Conservation (phyloP, 2,113 vertebrate genomes). For the Chaetodon trifascialis region DNA sequence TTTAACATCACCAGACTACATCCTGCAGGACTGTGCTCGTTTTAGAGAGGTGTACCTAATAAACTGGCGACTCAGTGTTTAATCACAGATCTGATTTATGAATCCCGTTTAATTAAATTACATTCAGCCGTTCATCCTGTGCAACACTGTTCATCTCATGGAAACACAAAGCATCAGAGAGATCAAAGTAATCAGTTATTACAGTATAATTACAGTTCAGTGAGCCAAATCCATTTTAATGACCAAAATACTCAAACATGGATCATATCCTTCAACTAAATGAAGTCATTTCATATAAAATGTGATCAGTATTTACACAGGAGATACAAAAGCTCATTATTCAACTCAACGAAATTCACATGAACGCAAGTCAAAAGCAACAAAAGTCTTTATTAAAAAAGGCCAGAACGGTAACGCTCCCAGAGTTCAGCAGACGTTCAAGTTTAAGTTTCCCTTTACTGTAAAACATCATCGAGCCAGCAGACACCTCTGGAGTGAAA, state of each 20-base stretch:
- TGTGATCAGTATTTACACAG: neutral
- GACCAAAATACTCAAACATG: neutral
- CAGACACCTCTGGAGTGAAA: conserved; percentile 32
- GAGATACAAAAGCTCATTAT: conserved; percentile 10
- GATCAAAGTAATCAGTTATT: neutral
- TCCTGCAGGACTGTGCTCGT: neutral
- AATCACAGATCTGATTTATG: neutral
- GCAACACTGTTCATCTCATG: neutral
- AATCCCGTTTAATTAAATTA: no score
- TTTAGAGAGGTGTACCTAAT: neutral
- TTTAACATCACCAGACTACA: neutral
- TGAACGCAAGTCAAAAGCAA: neutral
- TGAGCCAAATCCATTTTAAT: neutral
- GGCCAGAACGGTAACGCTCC: neutral
- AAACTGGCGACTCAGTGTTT: neutral
- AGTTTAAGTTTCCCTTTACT: conserved; percentile 37
- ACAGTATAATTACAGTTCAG: neutral
- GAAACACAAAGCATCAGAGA: neutral
- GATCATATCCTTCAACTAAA: neutral
- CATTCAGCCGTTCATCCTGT: neutral
- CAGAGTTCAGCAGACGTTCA: neutral
- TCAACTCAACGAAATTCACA: neutral
- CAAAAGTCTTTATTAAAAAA: conserved; percentile 5
- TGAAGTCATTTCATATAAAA: neutral
- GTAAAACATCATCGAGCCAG: conserved; percentile 6